Percentiles rank a stretch among this genome's conserved stretches.
Conservation (phyloP, 2,888 invertebrate species). For the Heliconius charithonia region DNA sequence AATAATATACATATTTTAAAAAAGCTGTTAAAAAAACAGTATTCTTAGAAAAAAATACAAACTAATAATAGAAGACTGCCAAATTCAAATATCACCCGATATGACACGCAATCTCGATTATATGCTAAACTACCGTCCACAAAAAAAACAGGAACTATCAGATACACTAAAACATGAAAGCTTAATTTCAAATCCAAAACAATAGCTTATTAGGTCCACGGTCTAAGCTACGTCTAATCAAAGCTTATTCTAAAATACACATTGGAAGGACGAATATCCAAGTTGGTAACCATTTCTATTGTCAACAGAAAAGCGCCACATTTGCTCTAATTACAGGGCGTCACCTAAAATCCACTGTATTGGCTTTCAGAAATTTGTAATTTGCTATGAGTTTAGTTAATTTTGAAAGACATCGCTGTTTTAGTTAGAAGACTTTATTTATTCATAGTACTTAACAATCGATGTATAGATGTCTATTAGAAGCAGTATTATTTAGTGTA, state of each 20-base stretch:
- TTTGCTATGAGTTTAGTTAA: constrained; percentile 31
- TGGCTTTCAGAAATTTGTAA: constrained; percentile 61
- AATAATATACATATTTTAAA: no score
- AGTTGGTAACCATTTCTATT: constrained; percentile 58
- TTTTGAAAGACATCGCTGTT: constrained; percentile 53
- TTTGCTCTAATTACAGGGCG: constrained; percentile 78
- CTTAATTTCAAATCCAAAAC: constrained; percentile 3
- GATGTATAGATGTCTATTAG: constrained; percentile 49
- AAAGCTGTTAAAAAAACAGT: no score
- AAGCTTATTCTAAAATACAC: constrained; percentile 50
- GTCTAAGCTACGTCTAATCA: constrained; percentile 41
- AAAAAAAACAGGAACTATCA: background rate
- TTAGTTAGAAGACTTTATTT: background rate
- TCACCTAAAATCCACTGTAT: constrained; percentile 73
- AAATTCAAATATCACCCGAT: no score
- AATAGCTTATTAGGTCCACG: constrained; percentile 8
- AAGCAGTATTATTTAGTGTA: constrained; percentile 6
- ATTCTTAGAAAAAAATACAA: no score
- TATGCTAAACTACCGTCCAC: background rate
- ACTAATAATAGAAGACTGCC: no score
- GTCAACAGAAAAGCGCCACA: constrained; percentile 72
- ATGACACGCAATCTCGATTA: no score
- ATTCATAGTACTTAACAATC: constrained; percentile 40
- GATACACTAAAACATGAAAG: background rate
- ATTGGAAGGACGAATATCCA: constrained; percentile 50